A percentile compares a stretch with the other conserved stretches of the same genome.
These are phyloP conservation scores for Prietella phreatophila DNA, from an alignment of 2,113 vertebrate genomes.

Conservation along the genomic window DNA sequence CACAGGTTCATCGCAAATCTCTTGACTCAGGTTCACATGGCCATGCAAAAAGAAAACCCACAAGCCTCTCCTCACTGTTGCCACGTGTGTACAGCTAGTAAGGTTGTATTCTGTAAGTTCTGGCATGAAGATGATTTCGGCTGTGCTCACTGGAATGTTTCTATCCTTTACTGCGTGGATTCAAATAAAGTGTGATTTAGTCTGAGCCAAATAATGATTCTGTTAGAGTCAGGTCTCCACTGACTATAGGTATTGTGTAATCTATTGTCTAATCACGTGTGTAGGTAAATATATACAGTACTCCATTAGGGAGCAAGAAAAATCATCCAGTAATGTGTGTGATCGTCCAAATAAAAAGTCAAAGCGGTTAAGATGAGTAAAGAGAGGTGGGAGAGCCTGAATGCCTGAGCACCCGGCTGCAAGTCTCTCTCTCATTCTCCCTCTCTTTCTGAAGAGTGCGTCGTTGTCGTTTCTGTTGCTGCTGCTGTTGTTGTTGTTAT, in stretches of 20 bases:
- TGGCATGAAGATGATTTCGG: neutral
- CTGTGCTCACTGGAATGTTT: constrained; percentile 9
- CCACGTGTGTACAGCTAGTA: neutral
- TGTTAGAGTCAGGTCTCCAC: neutral
- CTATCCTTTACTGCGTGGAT: neutral
- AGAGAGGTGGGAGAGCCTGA: constrained; percentile 13
- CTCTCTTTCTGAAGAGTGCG: neutral
- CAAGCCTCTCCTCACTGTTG: neutral
- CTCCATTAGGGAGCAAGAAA: neutral
- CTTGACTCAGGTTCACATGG: neutral
- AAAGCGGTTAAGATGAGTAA: neutral
- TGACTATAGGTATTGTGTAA: neutral
- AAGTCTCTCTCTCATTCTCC: constrained; percentile 28
- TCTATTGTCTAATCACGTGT: neutral
- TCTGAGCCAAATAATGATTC: neutral
- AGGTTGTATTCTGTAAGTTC: neutral
- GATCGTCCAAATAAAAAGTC: neutral
- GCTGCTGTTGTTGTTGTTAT: neutral
- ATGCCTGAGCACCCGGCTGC: constrained; percentile 10
- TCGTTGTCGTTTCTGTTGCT: neutral
- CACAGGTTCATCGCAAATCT: neutral
- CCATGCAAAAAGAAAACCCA: neutral
- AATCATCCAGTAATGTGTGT: neutral
- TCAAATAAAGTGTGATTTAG: neutral
- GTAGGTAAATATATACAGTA: neutral